These are phyloP conservation scores for Melanaphis sacchari DNA, from an alignment of 1,140 invertebrate species.

Conservation along the genomic window DNA sequence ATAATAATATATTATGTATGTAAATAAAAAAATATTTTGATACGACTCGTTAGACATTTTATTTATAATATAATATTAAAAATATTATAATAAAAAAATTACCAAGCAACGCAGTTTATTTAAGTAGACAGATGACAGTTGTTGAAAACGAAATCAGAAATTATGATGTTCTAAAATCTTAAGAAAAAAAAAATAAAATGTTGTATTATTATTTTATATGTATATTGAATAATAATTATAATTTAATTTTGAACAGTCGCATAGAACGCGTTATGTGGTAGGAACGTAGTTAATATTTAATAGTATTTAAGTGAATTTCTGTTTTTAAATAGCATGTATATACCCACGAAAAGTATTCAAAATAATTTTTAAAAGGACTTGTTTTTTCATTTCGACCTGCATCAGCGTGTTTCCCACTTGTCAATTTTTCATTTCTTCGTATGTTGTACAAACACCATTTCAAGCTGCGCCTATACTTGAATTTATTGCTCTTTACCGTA, in stretches of 20 bases:
- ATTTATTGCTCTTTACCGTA: neutral
- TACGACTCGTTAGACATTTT: neutral
- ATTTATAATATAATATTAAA: neutral
- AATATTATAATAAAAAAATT: neutral
- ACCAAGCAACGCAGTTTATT: neutral
- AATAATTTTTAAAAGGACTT: too few relatives aligned
- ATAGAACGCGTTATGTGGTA: neutral
- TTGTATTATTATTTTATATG: constrained; percentile 3
- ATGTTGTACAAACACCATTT: neutral
- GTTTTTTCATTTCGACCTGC: neutral
- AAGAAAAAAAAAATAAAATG: neutral
- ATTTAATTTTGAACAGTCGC: neutral
- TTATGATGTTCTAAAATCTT: neutral
- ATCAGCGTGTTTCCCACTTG: neutral
- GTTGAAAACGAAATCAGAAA: neutral
- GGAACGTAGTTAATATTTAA: neutral
- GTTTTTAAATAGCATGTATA: too few relatives aligned
- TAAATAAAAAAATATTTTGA: neutral
- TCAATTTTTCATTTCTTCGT: neutral
- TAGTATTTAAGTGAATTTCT: too few relatives aligned
- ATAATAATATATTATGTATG: neutral
- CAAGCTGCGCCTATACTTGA: neutral
- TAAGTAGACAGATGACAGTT: constrained; percentile 26
- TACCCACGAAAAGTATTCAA: too few relatives aligned
- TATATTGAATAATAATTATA: constrained; percentile 18